Conservation (phyloP, 2,888 invertebrate genomes). For the Synergus itoensis region DNA sequence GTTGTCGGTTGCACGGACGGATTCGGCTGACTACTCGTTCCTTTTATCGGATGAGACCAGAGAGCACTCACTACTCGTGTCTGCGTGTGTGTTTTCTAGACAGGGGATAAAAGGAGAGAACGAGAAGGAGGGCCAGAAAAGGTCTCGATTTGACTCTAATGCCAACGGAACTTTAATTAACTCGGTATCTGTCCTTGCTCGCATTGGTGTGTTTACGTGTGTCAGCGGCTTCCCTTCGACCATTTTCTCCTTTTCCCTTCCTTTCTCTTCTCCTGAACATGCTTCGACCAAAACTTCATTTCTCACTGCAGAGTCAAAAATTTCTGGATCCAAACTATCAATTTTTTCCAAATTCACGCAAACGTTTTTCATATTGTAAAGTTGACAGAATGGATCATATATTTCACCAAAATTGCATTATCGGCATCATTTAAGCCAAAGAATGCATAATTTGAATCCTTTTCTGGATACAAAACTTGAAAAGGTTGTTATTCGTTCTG, state of each 20-base stretch:
- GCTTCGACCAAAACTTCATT: not conserved
- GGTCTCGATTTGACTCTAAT: conserved; percentile 48
- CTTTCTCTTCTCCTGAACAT: not conserved
- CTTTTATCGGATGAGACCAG: conserved; percentile 71
- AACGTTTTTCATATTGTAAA: too few species aligned
- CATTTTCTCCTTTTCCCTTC: conserved; percentile 27
- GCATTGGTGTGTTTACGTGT: conserved; percentile 68
- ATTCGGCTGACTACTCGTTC: conserved; percentile 66
- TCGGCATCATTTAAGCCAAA: not conserved
- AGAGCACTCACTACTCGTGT: conserved; percentile 51
- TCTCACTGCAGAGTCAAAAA: not conserved
- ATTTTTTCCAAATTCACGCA: too few species aligned
- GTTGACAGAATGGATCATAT: too few species aligned
- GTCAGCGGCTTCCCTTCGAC: conserved; percentile 64
- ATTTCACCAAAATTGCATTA: too few species aligned
- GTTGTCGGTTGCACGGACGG: conserved; percentile 65
- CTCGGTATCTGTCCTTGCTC: conserved; percentile 62
- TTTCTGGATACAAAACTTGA: not conserved
- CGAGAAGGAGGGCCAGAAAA: conserved; percentile 10
- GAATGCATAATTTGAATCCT: not conserved
- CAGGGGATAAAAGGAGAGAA: conserved; percentile 39
- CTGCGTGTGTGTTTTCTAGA: conserved; percentile 27
- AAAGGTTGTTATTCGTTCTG: conserved; percentile 9
- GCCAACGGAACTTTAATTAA: conserved; percentile 56
- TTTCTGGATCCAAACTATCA: too few species aligned